Base-by-base conservation (phyloP, 2,113 vertebrate species). In the Syngnathus floridae region DNA sequence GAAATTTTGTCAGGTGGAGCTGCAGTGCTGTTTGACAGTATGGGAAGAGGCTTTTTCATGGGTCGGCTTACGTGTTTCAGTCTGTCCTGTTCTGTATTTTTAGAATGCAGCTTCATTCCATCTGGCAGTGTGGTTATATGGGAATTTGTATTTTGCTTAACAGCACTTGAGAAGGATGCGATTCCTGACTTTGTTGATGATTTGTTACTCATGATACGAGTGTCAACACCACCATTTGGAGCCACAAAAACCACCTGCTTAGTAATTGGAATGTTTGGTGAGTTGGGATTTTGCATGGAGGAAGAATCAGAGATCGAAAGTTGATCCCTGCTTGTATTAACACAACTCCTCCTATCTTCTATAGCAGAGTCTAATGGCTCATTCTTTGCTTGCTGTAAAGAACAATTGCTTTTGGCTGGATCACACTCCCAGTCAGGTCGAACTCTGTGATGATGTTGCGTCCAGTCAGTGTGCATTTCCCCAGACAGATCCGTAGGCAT, bases 171-270 rank as follows among this genome's bases (percentile, higher is more conserved):
- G 45, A 79, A 70, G 26, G 73, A 65, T 4, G 45, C 2, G 22
- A 10, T 38, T 21, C 26, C 58, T 35, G 81, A 46, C 38, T 65
- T 72, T 22, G 54, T 54, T 1, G 12, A 36, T 36, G 16, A 22
- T 36, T 63, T 69, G 19, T 75, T 78, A 22, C 66, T 71, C 14
- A 65, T 14, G 4, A 22, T 19, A 19, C 65, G 57, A 11, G 66
- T 43, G 35, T 84, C 83, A 41, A 76, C 79, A 58, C 70, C 76
- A 12, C 66, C 71, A 2, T 77, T 82, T 63, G 79, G 80, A 46
- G 84, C 82, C 1, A 77, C 64, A 8, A 84, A 55, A 10, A 86
- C 78, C 52, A 90, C 90, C 76, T 89, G 82, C 70, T 92, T 92
- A 31, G 26, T 31, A 54, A 91, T 64, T 4, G 75, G 56, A 41